These are phyloP conservation scores for Varanus salvator DNA, from an alignment of 2,113 vertebrate genomes.

Conservation along the genomic window DNA sequence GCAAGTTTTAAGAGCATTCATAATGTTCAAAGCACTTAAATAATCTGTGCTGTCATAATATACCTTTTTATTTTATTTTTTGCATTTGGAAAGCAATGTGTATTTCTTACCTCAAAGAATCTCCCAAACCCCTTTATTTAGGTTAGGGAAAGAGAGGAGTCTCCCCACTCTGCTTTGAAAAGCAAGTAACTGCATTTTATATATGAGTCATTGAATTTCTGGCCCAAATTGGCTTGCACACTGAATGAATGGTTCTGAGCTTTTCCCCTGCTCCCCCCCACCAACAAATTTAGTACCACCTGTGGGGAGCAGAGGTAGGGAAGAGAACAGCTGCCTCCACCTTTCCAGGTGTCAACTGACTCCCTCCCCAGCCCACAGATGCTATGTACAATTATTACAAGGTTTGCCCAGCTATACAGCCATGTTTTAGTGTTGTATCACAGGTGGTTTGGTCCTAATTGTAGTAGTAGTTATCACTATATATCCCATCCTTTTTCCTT, in stretches of 20 bases:
- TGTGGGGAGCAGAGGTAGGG: not conserved
- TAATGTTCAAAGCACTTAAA: constrained; percentile 2
- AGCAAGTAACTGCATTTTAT: not conserved
- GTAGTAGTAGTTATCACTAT: too few species aligned
- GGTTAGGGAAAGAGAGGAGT: not conserved
- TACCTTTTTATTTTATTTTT: not conserved
- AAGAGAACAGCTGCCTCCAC: too few species aligned
- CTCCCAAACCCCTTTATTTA: not conserved
- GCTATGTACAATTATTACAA: not conserved
- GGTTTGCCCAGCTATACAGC: not conserved
- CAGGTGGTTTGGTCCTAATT: not conserved
- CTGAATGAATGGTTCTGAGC: not conserved
- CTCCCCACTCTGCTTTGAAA: not conserved
- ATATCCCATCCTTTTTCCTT: too few species aligned
- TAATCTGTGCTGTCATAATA: not conserved
- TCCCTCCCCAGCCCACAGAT: not conserved
- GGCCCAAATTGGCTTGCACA: not conserved
- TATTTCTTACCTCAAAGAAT: constrained; percentile 9
- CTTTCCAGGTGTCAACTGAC: not conserved
- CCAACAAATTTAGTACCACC: not conserved
- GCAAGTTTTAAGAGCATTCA: not conserved
- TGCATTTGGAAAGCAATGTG: not conserved
- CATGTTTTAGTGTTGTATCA: not conserved
- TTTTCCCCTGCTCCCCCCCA: too few species aligned
- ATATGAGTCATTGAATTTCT: not conserved